These are phyloP conservation scores for Euthynnus affinis DNA, from an alignment of 2,797 vertebrate genomes.

Conservation along the genomic window DNA sequence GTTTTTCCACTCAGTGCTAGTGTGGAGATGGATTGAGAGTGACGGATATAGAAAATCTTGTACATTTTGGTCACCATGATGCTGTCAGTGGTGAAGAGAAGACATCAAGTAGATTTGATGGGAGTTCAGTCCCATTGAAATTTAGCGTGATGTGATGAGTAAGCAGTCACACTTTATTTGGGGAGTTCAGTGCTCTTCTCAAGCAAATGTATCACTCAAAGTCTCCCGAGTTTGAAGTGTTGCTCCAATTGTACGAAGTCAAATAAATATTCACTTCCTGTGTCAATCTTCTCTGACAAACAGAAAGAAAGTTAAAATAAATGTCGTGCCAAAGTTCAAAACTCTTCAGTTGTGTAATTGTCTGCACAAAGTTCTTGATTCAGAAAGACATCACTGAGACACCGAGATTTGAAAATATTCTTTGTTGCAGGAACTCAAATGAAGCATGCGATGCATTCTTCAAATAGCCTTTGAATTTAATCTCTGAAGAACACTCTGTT, in stretches of 20 bases:
- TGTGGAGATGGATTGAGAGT: slow-evolving; percentile 42
- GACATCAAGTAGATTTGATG: slow-evolving; percentile 41
- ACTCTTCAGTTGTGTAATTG: slow-evolving; percentile 1
- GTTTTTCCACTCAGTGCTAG: slow-evolving; percentile 12
- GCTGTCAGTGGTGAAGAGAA: slow-evolving; percentile 46
- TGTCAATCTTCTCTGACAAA: background rate
- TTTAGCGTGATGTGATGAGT: slow-evolving; percentile 35
- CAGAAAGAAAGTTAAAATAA: slow-evolving; percentile 40
- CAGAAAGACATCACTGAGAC: slow-evolving; percentile 4
- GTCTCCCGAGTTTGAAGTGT: slow-evolving; percentile 26
- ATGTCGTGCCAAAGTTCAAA: slow-evolving; percentile 27
- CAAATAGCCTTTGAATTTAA: slow-evolving; percentile 60
- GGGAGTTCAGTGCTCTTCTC: background rate
- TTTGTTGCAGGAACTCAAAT: slow-evolving; percentile 60
- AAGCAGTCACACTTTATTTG: slow-evolving; percentile 48
- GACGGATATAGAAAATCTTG: slow-evolving; percentile 43
- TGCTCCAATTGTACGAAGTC: slow-evolving; percentile 28
- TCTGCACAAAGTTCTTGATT: slow-evolving; percentile 7
- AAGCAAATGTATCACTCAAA: slow-evolving; percentile 11
- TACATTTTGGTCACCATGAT: slow-evolving; percentile 38
- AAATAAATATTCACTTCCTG: slow-evolving; percentile 47
- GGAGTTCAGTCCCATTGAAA: slow-evolving; percentile 31
- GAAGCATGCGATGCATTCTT: slow-evolving; percentile 50
- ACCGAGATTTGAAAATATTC: slow-evolving; percentile 30
- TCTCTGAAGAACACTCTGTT: slow-evolving; percentile 45